Base-by-base conservation (phyloP, 1,140 invertebrate genomes). In the Trichomalopsis sarcophagae region DNA sequence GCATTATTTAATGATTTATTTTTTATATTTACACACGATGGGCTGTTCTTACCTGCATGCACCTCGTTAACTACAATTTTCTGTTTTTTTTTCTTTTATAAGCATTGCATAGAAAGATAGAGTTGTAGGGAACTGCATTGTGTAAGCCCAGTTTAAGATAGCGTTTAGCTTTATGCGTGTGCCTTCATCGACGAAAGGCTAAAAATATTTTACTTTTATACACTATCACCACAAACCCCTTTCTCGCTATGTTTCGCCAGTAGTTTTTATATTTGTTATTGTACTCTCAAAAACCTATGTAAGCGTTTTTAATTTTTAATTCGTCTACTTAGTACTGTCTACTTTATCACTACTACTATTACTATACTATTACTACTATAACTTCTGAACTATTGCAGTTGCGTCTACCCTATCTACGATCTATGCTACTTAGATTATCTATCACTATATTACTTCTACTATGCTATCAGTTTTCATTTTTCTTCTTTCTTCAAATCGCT, bases 251-350 rank as follows among this genome's bases (percentile, higher is more conserved):
- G 69, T 85, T 85, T 81, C 84, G 73, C 82, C 62, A 82, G 77
- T 87, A 87, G 83, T 74, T 87, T 84, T 87, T 87, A 81, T 73
- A 84, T 86, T 87, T 87, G 76, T 84, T 55, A 81, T 87, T 84
- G 84, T 84, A 86, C 79, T 84, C 55, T 82, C 73, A 84, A 21
- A 81, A 81, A 76, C 81, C 55, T 84, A 78, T 82, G 82, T 87
- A 86, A 86, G 77, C 81, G 84, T 84, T 81, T 81, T 81, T 87
- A 73, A 81, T 81, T 66, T 83, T 84, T 84, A 82, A 85, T 85
- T 85, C 75, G 71, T 74, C 77, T 77, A 73, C 77, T 81, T 81
- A 84, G 30, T 83, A 86, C 68, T 81, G 17, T 76, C 55, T 86
- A 76, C 30, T 80, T 62, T 81, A 73, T 23, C 33, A 81, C 68